phyloP scores from a whole-genome alignment of 2,797 vertebrate genomes.

The Pelochelys cantorii region DNA sequence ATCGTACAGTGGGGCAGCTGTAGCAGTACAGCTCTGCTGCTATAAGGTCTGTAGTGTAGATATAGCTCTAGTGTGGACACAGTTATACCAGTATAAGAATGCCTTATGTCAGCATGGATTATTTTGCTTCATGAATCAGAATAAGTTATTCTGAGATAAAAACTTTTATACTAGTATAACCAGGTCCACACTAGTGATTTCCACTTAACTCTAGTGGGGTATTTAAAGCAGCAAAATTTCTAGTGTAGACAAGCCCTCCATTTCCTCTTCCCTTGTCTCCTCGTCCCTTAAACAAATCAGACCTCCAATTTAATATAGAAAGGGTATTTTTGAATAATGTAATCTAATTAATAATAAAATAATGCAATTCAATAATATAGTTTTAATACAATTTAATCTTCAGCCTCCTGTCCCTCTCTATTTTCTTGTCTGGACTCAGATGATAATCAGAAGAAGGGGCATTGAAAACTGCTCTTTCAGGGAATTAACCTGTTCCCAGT shows the following conservation, averaged over 20 bases:
- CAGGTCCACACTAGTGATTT: background rate
- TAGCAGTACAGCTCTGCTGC: no score
- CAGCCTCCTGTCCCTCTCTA: background rate
- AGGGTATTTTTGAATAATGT: background rate
- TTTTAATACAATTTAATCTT: slow-evolving; percentile 20
- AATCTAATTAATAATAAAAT: background rate
- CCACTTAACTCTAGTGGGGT: slow-evolving; percentile 7
- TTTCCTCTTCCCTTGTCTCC: slow-evolving; percentile 16
- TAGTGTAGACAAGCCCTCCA: slow-evolving; percentile 49
- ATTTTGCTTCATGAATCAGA: background rate
- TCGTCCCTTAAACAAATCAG: slow-evolving; percentile 45
- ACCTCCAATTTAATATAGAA: background rate
- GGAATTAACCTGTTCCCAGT: slow-evolving; percentile 38
- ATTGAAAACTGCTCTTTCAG: slow-evolving; percentile 45
- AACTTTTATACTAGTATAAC: background rate
- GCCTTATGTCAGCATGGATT: background rate
- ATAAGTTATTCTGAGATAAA: background rate
- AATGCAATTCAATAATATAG: no score
- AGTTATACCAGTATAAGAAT: slow-evolving; percentile 53
- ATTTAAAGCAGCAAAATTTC: background rate
- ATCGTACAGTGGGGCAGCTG: no score
- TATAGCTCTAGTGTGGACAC: slow-evolving; percentile 44
- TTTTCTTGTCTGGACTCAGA: background rate
- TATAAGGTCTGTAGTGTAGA: no score
- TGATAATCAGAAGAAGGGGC: slow-evolving; percentile 9